Evolutionary conservation across 2,113 vertebrate genomes (phyloP).

Genomic region (Chionis minor): DNA sequence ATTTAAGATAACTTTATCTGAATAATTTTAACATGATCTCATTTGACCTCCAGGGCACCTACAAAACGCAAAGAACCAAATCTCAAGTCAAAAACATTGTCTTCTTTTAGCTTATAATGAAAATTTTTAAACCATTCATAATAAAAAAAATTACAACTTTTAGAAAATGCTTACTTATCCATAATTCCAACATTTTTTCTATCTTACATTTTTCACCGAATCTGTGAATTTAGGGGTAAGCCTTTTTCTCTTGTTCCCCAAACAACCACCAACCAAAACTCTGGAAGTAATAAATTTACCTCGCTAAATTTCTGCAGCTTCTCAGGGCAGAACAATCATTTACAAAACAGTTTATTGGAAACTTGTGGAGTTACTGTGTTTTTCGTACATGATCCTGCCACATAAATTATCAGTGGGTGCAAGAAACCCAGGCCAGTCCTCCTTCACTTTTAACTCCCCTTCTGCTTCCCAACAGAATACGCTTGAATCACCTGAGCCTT

Average conservation of each 20-base stretch:
- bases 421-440: neutral
- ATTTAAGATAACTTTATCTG: neutral
- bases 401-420: neutral
- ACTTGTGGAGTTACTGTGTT: neutral
- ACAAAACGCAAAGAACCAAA: neutral
- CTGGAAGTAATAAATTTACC: neutral
- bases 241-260: neutral
- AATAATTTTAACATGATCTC: neutral
- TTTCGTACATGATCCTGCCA: neutral
- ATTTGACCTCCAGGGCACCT: neutral
- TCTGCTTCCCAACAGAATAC: neutral
- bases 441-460: neutral
- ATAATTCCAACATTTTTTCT: neutral
- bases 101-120: neutral
- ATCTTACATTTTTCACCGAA: neutral
- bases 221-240: neutral
- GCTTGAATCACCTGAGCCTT: neutral
- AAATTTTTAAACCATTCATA: neutral
- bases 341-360: neutral
- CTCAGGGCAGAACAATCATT: neutral
- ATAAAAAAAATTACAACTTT: neutral
- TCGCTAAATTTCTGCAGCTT: neutral
- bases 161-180: neutral
- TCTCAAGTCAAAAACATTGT: neutral
- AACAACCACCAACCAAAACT: neutral